Evolutionary conservation across 2,888 invertebrate species (phyloP).

Genomic region (Phengaris arion): DNA sequence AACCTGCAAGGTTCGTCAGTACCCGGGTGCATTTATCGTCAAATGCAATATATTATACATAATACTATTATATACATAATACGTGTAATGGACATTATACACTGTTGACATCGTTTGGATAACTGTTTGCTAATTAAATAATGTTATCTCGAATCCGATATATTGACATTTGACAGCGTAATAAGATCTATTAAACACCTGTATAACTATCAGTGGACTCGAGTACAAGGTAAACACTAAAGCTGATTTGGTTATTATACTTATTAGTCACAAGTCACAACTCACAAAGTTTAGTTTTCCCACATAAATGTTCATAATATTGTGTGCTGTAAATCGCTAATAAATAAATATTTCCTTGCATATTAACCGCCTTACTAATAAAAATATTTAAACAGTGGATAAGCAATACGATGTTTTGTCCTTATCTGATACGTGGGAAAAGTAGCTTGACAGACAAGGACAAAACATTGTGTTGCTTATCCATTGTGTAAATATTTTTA

Average conservation of each 20-base stretch:
- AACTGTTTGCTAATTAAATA: not conserved
- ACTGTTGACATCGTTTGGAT: constrained; percentile 8
- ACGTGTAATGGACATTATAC: not conserved
- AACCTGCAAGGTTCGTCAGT: no score
- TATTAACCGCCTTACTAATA: not conserved
- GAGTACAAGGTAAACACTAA: constrained; percentile 10
- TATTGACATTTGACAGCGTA: constrained; percentile 4
- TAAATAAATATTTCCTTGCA: not conserved
- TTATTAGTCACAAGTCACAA: not conserved
- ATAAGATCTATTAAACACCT: constrained; percentile 4
- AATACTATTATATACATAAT: not conserved
- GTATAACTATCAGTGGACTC: not conserved
- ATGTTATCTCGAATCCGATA: not conserved
- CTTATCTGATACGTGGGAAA: no score
- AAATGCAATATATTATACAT: no score
- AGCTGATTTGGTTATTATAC: not conserved
- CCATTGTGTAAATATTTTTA: no score
- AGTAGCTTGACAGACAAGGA: no score
- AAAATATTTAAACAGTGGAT: no score
- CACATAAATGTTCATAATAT: not conserved
- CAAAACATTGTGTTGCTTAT: no score
- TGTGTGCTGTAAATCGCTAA: not conserved
- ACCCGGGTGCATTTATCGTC: no score
- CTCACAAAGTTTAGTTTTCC: not conserved
- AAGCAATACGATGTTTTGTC: no score